Evolutionary conservation across 1,140 invertebrate genomes (phyloP), one percentile per base, ranked within the genome.

Genomic region (Drosophila quadrilineata): DNA sequence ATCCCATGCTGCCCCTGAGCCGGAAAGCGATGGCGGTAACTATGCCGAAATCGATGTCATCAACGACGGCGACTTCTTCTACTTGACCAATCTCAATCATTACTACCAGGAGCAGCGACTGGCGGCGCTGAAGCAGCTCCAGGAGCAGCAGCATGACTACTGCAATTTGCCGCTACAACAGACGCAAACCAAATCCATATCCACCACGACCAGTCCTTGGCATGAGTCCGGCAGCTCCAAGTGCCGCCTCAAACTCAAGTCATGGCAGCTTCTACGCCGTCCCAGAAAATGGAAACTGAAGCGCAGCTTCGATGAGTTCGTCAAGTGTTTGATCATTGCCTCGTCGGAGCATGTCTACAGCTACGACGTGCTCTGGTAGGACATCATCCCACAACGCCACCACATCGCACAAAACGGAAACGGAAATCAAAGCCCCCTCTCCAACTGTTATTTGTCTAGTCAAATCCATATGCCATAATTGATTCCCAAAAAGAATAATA

Each of bases 21-120:
- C 54, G 40, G 59, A 72, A 4, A 74, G 40, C 53, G 46, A 43
- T 48, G 53, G 59, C 33, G 49, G 52, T 58, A 88, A 88, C 45
- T 88, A 88, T 63, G 86, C 80, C n/a, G 86, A 88, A 40, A 88
- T 88, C 19, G 86, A 88, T 73, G 86, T 88, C 16, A 59, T 88
- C n/a, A 74, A 88, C 53, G 76, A 88, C 19, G 48, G 67, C 35
- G 86, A 86, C 16, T 74, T 88, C 16, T 87, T 12, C 54, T 88
- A 87, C 33, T 62, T 88, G 68, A 74, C 87, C 38, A 88, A 88
- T 60, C 60, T 88, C 24, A 88, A 88, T 33, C 74, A 88, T 17
- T 88, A 88, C 45, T 88, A 88, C 45, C 71, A 87, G 40, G 66
- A 88, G 66, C 80, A 75, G 21, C 62, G 82, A 0, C 21, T 84